Conservation (phyloP, 2,888 invertebrate species). For the Argyresthia goedartella region DNA sequence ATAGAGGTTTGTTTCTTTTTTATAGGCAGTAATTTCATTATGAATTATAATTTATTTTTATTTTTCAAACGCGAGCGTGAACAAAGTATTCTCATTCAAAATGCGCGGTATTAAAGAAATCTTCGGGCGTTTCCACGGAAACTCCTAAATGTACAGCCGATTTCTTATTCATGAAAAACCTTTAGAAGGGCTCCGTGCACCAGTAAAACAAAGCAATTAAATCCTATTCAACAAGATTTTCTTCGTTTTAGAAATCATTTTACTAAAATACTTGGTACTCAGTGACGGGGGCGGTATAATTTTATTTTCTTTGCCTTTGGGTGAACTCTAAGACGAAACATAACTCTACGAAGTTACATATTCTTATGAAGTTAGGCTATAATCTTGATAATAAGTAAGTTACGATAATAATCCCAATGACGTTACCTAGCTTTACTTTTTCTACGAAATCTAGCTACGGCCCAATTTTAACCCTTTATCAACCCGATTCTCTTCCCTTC, state of each 20-base stretch:
- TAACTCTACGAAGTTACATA: conserved; percentile 27
- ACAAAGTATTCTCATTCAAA: neutral
- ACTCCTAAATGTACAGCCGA: too few species aligned
- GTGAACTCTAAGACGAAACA: neutral
- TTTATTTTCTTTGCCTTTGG: neutral
- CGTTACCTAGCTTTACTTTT: conserved; percentile 48
- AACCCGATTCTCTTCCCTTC: neutral
- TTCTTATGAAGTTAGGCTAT: conserved; percentile 68
- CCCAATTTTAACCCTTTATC: neutral
- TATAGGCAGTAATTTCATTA: too few species aligned
- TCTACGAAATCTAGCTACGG: conserved; percentile 43
- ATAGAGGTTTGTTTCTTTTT: neutral
- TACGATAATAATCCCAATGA: conserved; percentile 52
- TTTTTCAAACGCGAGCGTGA: too few species aligned
- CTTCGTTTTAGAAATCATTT: neutral
- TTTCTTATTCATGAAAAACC: neutral
- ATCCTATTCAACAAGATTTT: neutral
- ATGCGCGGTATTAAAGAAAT: neutral
- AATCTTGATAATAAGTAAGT: conserved; percentile 51
- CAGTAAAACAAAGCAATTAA: neutral
- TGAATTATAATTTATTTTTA: too few species aligned
- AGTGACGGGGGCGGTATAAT: too few species aligned
- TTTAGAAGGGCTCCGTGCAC: neutral
- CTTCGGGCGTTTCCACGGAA: neutral
- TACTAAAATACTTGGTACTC: neutral